Conservation (phyloP, 2,113 vertebrate species). For the Anhinga anhinga region DNA sequence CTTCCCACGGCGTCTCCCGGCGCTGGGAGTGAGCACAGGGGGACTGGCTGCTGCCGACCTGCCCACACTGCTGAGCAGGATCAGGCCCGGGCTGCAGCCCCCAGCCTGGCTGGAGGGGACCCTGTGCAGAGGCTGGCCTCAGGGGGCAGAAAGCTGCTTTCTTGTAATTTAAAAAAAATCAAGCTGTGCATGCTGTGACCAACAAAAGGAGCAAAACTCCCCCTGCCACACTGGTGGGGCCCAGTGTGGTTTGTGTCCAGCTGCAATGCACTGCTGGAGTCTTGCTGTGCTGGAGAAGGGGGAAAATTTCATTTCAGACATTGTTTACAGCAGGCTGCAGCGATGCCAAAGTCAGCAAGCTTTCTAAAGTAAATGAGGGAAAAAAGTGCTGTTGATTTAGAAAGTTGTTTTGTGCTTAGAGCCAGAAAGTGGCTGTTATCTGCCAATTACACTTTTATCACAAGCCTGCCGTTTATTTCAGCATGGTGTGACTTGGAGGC, state of each 20-base stretch:
- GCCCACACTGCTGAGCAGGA: accelerated
- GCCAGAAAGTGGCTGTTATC: background rate
- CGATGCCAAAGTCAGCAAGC: background rate
- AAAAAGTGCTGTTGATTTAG: background rate
- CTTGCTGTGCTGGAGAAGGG: background rate
- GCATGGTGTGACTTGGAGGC: background rate
- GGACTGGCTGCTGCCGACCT: no score
- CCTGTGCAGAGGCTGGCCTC: background rate
- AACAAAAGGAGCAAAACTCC: background rate
- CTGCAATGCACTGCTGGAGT: background rate
- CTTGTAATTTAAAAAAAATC: background rate
- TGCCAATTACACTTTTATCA: background rate
- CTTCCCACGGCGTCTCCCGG: accelerated
- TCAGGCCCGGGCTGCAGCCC: background rate
- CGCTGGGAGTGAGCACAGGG: accelerated
- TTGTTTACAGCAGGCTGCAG: background rate
- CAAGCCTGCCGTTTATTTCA: background rate
- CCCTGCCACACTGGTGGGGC: accelerated
- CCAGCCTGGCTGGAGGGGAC: background rate
- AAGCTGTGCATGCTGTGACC: no score
- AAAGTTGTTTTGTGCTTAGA: background rate
- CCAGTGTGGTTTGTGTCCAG: accelerated
- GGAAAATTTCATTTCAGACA: background rate
- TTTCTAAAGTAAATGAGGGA: background rate
- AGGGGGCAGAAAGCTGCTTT: background rate